Evolutionary conservation across 2,888 invertebrate genomes (phyloP).

Genomic region (Cheilosia impressa): DNA sequence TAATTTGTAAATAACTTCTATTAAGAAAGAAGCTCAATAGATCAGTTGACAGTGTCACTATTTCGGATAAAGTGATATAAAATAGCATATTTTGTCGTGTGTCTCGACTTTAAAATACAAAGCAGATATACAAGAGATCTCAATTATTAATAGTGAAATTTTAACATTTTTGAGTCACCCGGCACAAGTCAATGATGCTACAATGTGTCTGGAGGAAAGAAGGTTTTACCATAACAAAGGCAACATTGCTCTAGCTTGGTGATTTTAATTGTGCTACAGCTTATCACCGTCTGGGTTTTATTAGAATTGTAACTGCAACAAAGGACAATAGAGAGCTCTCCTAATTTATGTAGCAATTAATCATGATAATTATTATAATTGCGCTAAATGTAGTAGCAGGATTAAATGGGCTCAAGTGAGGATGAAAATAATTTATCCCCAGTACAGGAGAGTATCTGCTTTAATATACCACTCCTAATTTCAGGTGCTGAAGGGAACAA

Average conservation of each 20-base stretch:
- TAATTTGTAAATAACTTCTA: no score
- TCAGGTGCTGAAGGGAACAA: neutral
- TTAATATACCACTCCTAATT: neutral
- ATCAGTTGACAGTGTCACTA: no score
- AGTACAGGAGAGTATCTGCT: neutral
- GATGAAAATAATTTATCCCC: neutral
- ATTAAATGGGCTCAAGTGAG: constrained; percentile 1
- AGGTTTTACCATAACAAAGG: neutral
- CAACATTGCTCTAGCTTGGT: neutral
- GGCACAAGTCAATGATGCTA: neutral
- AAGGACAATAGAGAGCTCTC: constrained; percentile 4
- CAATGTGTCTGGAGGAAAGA: neutral
- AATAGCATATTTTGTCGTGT: no score
- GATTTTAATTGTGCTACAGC: constrained; percentile 23
- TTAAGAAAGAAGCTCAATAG: no score
- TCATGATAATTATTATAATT: constrained; percentile 24
- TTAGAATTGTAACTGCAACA: constrained; percentile 22
- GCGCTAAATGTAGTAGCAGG: constrained; percentile 6
- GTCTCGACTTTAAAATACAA: no score
- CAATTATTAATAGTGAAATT: no score
- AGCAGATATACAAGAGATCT: no score
- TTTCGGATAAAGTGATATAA: no score
- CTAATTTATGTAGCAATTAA: constrained; percentile 42
- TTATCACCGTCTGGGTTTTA: constrained; percentile 36
- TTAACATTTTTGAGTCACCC: neutral